These are phyloP conservation scores for Caenorhabditis japonica DNA, from an alignment of 2,888 invertebrate genomes.

Conservation along the genomic window DNA sequence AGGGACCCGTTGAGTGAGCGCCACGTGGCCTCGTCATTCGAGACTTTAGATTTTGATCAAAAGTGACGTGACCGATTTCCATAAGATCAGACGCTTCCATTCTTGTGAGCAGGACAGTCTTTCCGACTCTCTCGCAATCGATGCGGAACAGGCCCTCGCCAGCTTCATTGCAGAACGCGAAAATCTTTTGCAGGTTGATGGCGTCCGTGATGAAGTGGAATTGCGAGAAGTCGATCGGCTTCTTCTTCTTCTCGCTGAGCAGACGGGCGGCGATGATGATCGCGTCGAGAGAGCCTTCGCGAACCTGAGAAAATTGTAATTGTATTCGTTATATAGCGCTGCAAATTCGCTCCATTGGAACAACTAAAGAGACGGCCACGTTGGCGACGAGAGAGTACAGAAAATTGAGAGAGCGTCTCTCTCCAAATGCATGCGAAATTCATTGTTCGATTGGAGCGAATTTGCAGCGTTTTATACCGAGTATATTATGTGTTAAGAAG, in stretches of 20 bases:
- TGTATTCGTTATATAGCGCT: too few relatives aligned
- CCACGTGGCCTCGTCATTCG: conserved; percentile 73
- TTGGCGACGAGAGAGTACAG: too few relatives aligned
- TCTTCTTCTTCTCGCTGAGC: conserved; percentile 70
- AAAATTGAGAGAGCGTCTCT: too few relatives aligned
- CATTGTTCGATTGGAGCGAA: too few relatives aligned
- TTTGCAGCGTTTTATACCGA: too few relatives aligned
- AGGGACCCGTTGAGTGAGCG: conserved; percentile 74
- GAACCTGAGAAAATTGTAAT: conserved; percentile 47
- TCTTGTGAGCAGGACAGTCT: conserved; percentile 75
- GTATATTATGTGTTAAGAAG: too few relatives aligned
- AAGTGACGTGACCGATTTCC: conserved; percentile 73
- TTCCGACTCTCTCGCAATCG: conserved; percentile 77
- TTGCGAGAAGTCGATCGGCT: conserved; percentile 75
- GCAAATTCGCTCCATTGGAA: too few relatives aligned
- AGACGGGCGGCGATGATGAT: conserved; percentile 73
- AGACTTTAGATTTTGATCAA: conserved; percentile 71
- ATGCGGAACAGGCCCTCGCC: conserved; percentile 77
- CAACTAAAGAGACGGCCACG: too few relatives aligned
- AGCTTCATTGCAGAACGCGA: conserved; percentile 77
- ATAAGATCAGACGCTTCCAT: conserved; percentile 76
- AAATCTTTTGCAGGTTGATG: conserved; percentile 77
- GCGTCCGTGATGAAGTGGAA: conserved; percentile 77
- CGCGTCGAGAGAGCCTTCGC: conserved; percentile 73
- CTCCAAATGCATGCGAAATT: too few relatives aligned